These are phyloP conservation scores for Polyergus mexicanus DNA, from an alignment of 1,140 invertebrate species.

Conservation along the genomic window DNA sequence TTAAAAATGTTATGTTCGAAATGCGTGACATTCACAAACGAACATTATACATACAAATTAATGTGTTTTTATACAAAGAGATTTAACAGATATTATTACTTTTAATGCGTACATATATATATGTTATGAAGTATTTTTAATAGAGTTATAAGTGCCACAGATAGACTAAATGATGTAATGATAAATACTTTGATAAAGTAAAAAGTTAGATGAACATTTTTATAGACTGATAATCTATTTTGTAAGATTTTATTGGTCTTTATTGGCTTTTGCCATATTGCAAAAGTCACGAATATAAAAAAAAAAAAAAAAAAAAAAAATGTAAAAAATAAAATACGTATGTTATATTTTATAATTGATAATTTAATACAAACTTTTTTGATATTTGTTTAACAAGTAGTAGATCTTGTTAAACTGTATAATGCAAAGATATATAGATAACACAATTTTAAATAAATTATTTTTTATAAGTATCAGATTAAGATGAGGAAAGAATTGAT, in stretches of 20 bases:
- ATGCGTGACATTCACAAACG: slow-evolving; percentile 10
- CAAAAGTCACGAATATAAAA: slow-evolving; percentile 11
- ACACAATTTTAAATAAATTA: background rate
- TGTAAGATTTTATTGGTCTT: slow-evolving; percentile 39
- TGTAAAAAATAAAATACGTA: slow-evolving; percentile 17
- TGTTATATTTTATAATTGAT: slow-evolving; percentile 31
- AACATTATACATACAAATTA: slow-evolving; percentile 20
- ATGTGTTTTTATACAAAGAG: slow-evolving; percentile 17
- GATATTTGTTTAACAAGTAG: slow-evolving; percentile 10
- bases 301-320: slow-evolving; percentile 21
- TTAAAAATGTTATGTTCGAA: slow-evolving; percentile 25
- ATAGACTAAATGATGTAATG: slow-evolving; percentile 27
- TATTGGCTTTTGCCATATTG: slow-evolving; percentile 17
- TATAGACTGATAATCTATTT: slow-evolving; percentile 69
- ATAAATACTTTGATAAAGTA: slow-evolving; percentile 50
- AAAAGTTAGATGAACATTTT: slow-evolving; percentile 40
- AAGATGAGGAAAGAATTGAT: background rate
- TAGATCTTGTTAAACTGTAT: slow-evolving; percentile 2
- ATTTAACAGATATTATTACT: slow-evolving; percentile 46
- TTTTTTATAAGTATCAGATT: background rate
- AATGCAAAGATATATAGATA: background rate
- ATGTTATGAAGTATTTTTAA: slow-evolving; percentile 23
- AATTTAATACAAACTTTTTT: slow-evolving; percentile 30
- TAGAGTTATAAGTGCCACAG: slow-evolving; percentile 16
- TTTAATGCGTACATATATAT: slow-evolving; percentile 14